Evolutionary conservation across 2,888 invertebrate species (phyloP).

Genomic region (Glyphotaelius pellucidus): DNA sequence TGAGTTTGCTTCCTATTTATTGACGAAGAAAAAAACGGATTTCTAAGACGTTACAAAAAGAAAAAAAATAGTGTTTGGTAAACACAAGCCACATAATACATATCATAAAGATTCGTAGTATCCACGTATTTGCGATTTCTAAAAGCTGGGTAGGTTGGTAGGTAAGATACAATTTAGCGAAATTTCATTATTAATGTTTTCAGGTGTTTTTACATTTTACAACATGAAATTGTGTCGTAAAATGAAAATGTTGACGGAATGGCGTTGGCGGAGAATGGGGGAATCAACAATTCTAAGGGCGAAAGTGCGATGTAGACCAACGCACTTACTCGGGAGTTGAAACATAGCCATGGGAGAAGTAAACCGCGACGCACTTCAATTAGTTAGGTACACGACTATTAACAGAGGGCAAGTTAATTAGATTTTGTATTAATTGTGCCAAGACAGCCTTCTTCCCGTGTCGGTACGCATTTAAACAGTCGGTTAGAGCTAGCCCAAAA

Average conservation of each 20-base stretch:
- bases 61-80: too few species aligned
- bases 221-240: neutral
- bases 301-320: neutral
- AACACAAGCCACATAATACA: too few species aligned
- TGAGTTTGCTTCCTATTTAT: too few species aligned
- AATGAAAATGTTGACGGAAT: neutral
- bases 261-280: neutral
- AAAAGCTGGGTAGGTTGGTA: neutral
- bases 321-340: neutral
- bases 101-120: too few species aligned
- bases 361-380: neutral
- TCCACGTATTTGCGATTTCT: too few species aligned
- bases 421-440: neutral
- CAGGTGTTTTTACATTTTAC: neutral
- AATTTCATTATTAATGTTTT: neutral
- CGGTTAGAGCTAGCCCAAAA: neutral
- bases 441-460: neutral
- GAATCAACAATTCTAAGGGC: neutral
- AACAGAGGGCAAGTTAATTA: neutral
- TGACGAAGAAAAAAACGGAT: too few species aligned
- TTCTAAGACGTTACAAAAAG: too few species aligned
- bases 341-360: neutral
- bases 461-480: neutral
- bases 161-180: neutral
- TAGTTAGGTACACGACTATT: neutral